Conservation (phyloP, 2,113 vertebrate genomes). For the Sardina pilchardus region DNA sequence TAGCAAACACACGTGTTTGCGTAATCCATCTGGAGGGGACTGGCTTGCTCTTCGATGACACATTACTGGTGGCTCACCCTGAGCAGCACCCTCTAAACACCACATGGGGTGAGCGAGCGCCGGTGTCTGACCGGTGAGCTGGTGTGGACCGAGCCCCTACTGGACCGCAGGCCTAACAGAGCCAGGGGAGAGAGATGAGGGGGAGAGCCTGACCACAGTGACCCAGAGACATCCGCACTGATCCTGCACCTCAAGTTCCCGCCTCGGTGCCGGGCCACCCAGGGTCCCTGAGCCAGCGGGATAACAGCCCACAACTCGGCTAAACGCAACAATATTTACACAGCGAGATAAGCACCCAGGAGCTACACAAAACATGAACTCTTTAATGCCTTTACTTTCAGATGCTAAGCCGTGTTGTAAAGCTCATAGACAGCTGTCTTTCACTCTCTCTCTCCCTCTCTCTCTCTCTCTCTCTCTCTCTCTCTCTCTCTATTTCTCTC, state of each 20-base stretch:
- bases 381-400: conserved; percentile 28
- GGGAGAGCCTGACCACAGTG: background rate
- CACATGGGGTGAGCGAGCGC: background rate
- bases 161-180: background rate
- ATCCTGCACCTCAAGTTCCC: background rate
- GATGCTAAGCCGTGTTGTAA: conserved; percentile 13
- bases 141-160: background rate
- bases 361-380: conserved; percentile 31
- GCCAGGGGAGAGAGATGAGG: no score
- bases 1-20: background rate
- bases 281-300: background rate
- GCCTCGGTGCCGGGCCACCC: background rate
- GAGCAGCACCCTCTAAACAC: background rate
- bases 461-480: conserved; percentile 13
- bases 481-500: background rate
- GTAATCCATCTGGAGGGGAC: background rate
- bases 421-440: background rate
- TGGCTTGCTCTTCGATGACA: background rate
- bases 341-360: conserved; percentile 21
- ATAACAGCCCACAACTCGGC: background rate
- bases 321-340: conserved; percentile 26
- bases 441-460: conserved; percentile 14
- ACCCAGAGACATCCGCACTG: background rate
- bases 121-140: background rate
- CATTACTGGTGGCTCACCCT: background rate